Base-by-base conservation (phyloP, 2,113 vertebrate species). In the Uria lomvia region DNA sequence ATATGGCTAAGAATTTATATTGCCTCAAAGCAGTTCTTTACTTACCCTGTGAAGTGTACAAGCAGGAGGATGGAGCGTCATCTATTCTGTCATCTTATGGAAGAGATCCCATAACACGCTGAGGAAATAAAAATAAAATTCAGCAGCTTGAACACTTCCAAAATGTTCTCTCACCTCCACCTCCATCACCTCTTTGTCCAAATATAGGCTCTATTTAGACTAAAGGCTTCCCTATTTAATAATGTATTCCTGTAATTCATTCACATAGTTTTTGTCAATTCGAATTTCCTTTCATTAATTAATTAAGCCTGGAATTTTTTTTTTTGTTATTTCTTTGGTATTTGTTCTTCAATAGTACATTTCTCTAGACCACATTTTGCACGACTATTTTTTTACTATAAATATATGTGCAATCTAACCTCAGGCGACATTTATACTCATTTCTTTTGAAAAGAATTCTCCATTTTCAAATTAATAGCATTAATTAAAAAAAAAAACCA, bases 101-200 rank as follows among this genome's bases (percentile, higher is more conserved):
- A 95, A 91, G 55, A 92, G 49, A 79, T 86, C 71, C 66, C 58
- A 23, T 70, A 90, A 79, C 19, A 66, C 6, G 20, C 55, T 59
- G 80, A 82, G 77, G 65, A 95, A 95, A 90, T 72, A 86, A 96
- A 96, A 95, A 87, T 81, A 96, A 92, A 89, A 79, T 91, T 81
- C 62, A 92, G 30, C 76, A 89, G 76, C 76, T 88, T 95, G 70
- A 91, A 79, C 73, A 85, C 53, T 97, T 92, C 86, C 71, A 43
- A 94, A 93, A 65, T 85, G 42, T 94, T 85, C 53, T 89, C 74
- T 88, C 82, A 74, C 83, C 30, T 90, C 89, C 55, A 90, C 66
- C 76, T 88, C 80, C 80, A 74, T 84, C 56, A 60, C 60, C 59
- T 76, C 75, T 94, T 96, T 93, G 60, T 83, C 53, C 47, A 29